Percentiles rank a stretch among this genome's conserved stretches.
Evolutionary conservation across 2,888 invertebrate species (phyloP).

Genomic region (Cheilosia urbana): DNA sequence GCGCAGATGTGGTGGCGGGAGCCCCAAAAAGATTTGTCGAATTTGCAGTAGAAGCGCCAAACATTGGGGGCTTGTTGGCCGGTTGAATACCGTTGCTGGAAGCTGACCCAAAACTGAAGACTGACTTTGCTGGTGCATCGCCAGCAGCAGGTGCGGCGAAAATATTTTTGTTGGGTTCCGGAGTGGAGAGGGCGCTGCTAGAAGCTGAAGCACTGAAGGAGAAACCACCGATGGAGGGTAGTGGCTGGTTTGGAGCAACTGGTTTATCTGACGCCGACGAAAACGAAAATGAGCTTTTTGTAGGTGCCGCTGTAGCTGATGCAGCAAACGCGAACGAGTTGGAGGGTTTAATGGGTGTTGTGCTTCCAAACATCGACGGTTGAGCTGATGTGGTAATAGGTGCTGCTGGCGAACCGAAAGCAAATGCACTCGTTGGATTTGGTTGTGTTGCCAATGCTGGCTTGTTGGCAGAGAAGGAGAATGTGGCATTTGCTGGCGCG

Average conservation of each 20-base stretch:
- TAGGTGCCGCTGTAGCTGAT: conserved; percentile 19
- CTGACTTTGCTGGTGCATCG: conserved; percentile 66
- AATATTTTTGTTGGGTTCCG: conserved; percentile 62
- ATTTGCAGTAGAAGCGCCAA: conserved; percentile 25
- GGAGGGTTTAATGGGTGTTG: conserved; percentile 43
- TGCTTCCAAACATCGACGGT: conserved; percentile 33
- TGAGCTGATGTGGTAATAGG: not conserved
- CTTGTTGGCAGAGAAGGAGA: conserved; percentile 41
- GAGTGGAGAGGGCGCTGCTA: conserved; percentile 35
- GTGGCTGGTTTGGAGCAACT: conserved; percentile 18
- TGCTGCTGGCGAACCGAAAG: conserved; percentile 40
- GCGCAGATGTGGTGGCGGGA: conserved; percentile 69
- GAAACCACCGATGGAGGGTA: conserved; percentile 69
- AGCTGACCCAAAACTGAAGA: conserved; percentile 76
- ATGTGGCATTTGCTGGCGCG: conserved; percentile 38
- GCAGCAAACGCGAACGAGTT: conserved; percentile 61
- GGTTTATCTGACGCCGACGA: conserved; percentile 44
- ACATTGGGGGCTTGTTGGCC: conserved; percentile 22
- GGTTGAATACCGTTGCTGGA: conserved; percentile 35
- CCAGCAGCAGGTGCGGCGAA: conserved; percentile 71
- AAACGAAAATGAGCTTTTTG: conserved; percentile 35
- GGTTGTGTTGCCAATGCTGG: conserved; percentile 7
- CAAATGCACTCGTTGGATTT: conserved; percentile 38
- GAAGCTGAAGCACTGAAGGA: conserved; percentile 42
- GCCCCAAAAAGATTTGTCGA: conserved; percentile 77